Percentiles rank a stretch among this genome's conserved stretches.
Conservation (phyloP, 2,797 vertebrate species). For the Melanotaenia pygmaea region DNA sequence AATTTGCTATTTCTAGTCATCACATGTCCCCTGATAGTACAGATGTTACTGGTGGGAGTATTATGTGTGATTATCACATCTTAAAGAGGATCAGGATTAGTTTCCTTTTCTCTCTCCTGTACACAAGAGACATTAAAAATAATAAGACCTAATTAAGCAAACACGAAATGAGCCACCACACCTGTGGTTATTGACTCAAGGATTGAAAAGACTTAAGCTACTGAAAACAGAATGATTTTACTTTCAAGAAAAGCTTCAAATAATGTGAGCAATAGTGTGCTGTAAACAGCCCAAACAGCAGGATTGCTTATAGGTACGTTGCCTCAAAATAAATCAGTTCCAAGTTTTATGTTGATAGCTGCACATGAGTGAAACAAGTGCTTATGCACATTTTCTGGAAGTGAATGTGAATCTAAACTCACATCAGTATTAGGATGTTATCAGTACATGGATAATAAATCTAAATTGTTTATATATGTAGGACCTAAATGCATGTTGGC, state of each 20-base stretch:
- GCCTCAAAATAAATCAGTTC: not conserved
- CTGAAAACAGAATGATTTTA: too few species aligned
- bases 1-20: not conserved
- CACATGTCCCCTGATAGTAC: conserved; percentile 6
- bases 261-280: not conserved
- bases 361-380: not conserved
- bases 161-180: conserved; percentile 14
- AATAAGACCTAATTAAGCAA: not conserved
- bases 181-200: not conserved
- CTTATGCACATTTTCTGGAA: not conserved
- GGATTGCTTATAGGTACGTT: not conserved
- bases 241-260: not conserved
- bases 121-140: conserved; percentile 5
- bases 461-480: too few species aligned
- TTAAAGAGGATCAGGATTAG: conserved; percentile 10
- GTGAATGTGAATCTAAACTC: not conserved
- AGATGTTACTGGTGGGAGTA: conserved; percentile 5
- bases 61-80: conserved; percentile 21
- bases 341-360: not conserved
- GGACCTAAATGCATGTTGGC: too few species aligned
- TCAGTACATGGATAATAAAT: too few species aligned
- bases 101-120: not conserved
- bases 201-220: not conserved
- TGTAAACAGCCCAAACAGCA: too few species aligned
- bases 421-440: not conserved